Evolutionary conservation across 2,113 vertebrate genomes (phyloP).

Genomic region (Garra rufa): DNA sequence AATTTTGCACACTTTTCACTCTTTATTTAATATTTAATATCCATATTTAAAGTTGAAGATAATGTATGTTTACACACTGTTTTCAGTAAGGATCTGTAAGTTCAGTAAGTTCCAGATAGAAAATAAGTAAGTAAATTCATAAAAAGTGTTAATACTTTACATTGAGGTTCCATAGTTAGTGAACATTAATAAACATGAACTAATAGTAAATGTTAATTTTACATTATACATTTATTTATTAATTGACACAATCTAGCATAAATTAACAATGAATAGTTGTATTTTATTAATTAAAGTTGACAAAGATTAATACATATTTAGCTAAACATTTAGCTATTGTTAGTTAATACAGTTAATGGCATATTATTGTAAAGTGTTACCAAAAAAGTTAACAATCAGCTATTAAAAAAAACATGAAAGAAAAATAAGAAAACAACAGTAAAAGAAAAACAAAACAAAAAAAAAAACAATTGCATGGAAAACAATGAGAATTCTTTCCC

Average conservation of each 20-base stretch:
- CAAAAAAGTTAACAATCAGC: background rate
- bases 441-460: background rate
- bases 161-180: background rate
- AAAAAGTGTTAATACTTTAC: background rate
- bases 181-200: background rate
- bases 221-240: background rate
- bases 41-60: background rate
- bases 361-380: background rate
- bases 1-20: background rate
- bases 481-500: too few species aligned
- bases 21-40: background rate
- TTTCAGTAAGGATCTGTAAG: too few species aligned
- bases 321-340: background rate
- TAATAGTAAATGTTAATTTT: background rate
- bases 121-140: background rate
- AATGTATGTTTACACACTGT: background rate
- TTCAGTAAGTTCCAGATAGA: too few species aligned
- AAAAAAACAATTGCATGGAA: too few species aligned
- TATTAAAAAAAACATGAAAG: background rate
- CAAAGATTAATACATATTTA: background rate
- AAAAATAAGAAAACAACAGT: background rate
- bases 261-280: background rate
- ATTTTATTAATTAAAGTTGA: background rate
- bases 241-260: background rate
- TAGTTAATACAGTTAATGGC: background rate